A percentile compares a stretch with the other conserved stretches of the same genome.
Evolutionary conservation across 2,797 vertebrate species (phyloP).

Genomic region (Tiaroga cobitis): DNA sequence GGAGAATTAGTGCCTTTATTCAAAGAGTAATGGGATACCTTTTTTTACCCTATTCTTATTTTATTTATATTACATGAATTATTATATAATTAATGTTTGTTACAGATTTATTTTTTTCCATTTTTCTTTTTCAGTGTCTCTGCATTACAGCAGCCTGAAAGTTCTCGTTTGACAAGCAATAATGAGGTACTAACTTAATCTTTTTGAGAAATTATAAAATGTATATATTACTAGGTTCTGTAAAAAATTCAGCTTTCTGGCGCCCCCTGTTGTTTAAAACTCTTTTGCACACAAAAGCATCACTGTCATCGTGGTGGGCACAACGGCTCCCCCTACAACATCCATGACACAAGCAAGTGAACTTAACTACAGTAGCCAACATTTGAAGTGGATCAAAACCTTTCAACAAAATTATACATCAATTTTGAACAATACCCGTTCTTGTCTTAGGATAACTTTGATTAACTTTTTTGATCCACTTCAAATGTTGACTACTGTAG

Average conservation of each 20-base stretch:
- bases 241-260: neutral
- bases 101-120: neutral
- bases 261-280: conserved; percentile 22
- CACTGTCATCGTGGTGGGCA: neutral
- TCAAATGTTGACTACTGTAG: too few relatives aligned
- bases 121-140: conserved; percentile 39
- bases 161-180: conserved; percentile 1
- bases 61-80: neutral
- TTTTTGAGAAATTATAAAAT: neutral
- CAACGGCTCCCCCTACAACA: neutral
- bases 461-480: too few relatives aligned
- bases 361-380: neutral
- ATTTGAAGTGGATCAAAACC: too few relatives aligned
- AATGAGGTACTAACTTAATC: conserved; percentile 43
- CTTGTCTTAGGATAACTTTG: too few relatives aligned
- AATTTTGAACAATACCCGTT: too few relatives aligned
- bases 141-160: conserved; percentile 24
- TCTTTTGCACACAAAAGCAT: too few relatives aligned
- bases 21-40: neutral
- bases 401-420: too few relatives aligned
- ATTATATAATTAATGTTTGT: neutral
- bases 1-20: neutral
- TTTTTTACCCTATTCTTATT: neutral
- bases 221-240: neutral
- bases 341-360: neutral